Evolutionary conservation across 2,888 invertebrate species (phyloP).

Genomic region (Adela reaumurella): DNA sequence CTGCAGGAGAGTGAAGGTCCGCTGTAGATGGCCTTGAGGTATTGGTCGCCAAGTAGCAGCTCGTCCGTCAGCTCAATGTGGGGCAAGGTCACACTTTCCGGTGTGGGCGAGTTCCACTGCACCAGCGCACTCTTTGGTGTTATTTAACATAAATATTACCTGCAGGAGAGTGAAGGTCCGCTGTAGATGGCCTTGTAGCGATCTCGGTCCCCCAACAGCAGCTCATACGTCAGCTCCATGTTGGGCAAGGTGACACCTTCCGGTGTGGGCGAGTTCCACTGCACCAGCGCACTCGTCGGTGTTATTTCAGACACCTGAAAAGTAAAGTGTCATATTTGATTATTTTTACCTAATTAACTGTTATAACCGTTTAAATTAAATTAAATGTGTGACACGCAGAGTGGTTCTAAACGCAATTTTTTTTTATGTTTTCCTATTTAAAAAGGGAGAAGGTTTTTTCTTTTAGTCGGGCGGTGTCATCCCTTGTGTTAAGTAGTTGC

Average conservation of each 20-base stretch:
- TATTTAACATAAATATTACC: too few relatives aligned
- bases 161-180: conserved; percentile 71
- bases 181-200: conserved; percentile 83
- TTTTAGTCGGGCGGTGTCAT: too few relatives aligned
- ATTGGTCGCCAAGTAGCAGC: conserved; percentile 77
- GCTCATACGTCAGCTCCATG: conserved; percentile 72
- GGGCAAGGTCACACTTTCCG: conserved; percentile 45
- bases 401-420: too few relatives aligned
- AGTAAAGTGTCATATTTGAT: too few relatives aligned
- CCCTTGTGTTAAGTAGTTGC: too few relatives aligned
- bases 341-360: too few relatives aligned
- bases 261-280: conserved; percentile 66
- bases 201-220: conserved; percentile 77
- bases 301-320: conserved; percentile 76
- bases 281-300: conserved; percentile 79
- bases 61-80: conserved; percentile 70
- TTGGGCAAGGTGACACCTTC: conserved; percentile 46
- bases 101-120: conserved; percentile 67
- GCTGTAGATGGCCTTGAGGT: conserved; percentile 79
- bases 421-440: too few relatives aligned
- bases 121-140: conserved; percentile 82
- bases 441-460: too few relatives aligned
- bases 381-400: too few relatives aligned
- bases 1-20: conserved; percentile 74
- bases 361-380: too few relatives aligned